Conservation (phyloP, 2,797 vertebrate genomes). For the Bucorvus abyssinicus region DNA sequence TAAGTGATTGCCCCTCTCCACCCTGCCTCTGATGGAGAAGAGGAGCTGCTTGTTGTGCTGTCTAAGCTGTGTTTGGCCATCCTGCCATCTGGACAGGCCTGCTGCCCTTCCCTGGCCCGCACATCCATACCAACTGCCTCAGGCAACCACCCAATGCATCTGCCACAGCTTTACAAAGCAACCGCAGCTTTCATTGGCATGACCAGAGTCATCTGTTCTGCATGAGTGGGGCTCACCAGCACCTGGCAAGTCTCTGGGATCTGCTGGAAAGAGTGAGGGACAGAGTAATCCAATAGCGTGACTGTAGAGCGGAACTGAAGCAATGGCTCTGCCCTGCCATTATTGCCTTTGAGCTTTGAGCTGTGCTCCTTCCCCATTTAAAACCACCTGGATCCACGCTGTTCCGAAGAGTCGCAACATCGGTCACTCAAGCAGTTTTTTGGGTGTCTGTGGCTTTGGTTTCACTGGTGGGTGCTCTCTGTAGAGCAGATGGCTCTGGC, state of each 20-base stretch:
- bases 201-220: background rate
- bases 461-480: background rate
- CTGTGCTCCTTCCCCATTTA: background rate
- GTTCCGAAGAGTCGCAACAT: rapidly evolving
- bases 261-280: background rate
- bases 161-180: background rate
- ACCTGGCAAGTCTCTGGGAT: background rate
- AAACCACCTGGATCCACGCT: background rate
- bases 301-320: background rate
- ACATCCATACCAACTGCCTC: background rate
- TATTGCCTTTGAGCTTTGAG: background rate
- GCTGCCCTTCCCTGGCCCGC: background rate
- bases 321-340: background rate
- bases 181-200: background rate
- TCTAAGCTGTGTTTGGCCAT: background rate
- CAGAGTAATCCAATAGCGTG: background rate
- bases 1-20: background rate
- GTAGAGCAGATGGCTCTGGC: background rate
- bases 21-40: background rate
- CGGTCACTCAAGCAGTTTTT: background rate
- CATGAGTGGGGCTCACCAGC: background rate
- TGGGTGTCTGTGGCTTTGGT: background rate
- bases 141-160: background rate
- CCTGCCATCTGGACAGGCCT: background rate
- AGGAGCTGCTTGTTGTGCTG: background rate